Conservation (phyloP, 1,140 invertebrate species). For the Drosophila lowei region DNA sequence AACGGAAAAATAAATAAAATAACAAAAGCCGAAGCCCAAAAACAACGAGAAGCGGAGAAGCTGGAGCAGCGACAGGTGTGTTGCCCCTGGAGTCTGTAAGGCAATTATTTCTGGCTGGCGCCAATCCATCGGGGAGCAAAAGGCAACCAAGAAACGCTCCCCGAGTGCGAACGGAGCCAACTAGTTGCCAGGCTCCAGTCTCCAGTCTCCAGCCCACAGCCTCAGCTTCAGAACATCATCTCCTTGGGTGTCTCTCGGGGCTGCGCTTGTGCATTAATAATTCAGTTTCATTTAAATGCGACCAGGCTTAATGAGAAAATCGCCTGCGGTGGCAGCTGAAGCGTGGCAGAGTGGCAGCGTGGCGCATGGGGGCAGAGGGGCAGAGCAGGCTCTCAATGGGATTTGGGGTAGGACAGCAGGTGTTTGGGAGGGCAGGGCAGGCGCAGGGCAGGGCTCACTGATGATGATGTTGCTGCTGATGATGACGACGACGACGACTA, state of each 20-base stretch:
- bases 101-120: conserved; percentile 69
- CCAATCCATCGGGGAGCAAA: conserved; percentile 55
- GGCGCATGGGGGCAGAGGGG: too few relatives aligned
- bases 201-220: background rate
- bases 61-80: conserved; percentile 50
- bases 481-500: conserved; percentile 18
- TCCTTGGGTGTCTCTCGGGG: conserved; percentile 41
- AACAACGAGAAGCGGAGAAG: background rate
- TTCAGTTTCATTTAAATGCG: conserved; percentile 81
- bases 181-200: conserved; percentile 12
- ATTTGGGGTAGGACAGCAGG: conserved; percentile 38
- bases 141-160: conserved; percentile 1
- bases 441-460: background rate
- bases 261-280: conserved; percentile 73
- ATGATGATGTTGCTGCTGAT: conserved; percentile 39
- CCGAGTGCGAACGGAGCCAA: conserved; percentile 20
- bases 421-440: conserved; percentile 17
- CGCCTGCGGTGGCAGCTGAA: conserved; percentile 65
- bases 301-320: conserved; percentile 77
- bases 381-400: conserved; percentile 4
- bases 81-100: conserved; percentile 51
- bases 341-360: conserved; percentile 24
- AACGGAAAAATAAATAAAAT: conserved; percentile 23
- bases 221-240: conserved; percentile 1
- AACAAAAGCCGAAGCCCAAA: too few relatives aligned